phyloP scores from a whole-genome alignment of 2,113 vertebrate genomes.

The Sebastes fasciatus region DNA sequence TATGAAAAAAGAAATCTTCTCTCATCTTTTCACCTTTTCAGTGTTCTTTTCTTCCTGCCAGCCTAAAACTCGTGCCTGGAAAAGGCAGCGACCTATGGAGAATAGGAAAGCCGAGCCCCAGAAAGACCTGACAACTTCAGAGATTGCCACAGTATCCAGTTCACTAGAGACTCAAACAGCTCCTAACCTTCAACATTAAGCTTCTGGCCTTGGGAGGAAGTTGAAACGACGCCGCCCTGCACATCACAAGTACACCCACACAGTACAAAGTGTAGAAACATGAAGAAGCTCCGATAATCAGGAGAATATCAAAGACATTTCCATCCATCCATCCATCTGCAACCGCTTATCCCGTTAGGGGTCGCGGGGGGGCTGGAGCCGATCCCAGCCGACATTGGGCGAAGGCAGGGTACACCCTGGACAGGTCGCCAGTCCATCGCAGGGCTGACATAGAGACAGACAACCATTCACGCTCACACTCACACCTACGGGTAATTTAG shows the following conservation, averaged over 20 bases:
- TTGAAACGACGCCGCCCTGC: slow-evolving; percentile 38
- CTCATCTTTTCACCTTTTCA: slow-evolving; percentile 71
- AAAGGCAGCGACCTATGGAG: slow-evolving; percentile 78
- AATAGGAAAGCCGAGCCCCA: slow-evolving; percentile 77
- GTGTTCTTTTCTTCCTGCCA: slow-evolving; percentile 68
- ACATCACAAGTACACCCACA: slow-evolving; percentile 29
- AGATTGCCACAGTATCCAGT: slow-evolving; percentile 70
- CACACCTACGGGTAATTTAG: too few species aligned
- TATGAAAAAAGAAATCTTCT: slow-evolving; percentile 59
- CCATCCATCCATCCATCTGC: too few species aligned
- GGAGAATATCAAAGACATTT: too few species aligned
- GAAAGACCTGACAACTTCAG: slow-evolving; percentile 78
- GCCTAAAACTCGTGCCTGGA: slow-evolving; percentile 67
- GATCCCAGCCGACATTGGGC: too few species aligned
- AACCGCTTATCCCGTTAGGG: too few species aligned
- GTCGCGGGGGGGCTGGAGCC: too few species aligned
- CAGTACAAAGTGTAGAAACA: slow-evolving; percentile 17
- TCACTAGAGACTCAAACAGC: slow-evolving; percentile 64
- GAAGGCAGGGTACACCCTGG: too few species aligned
- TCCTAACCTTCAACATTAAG: slow-evolving; percentile 70
- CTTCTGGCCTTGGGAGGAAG: slow-evolving; percentile 75
- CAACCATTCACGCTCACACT: too few species aligned
- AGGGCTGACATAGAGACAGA: too few species aligned
- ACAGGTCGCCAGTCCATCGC: too few species aligned
- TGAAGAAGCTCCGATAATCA: slow-evolving; percentile 8